phyloP scores from a whole-genome alignment of 35 echinoderm and acorn worm species.

The Strongylocentrotus purpuratus region DNA sequence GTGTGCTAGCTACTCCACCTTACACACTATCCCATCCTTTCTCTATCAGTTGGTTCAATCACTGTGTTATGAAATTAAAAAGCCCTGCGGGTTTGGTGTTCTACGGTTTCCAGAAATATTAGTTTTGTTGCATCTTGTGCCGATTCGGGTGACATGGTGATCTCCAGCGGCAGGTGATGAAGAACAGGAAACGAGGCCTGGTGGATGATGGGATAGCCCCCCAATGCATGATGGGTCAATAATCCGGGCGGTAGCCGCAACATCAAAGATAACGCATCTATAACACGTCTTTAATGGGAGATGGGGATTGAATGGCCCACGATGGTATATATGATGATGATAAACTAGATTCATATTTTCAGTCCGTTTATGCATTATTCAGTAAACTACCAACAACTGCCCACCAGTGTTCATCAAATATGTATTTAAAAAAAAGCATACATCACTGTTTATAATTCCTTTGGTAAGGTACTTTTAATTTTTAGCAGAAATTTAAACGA shows the following conservation, averaged over 20 bases:
- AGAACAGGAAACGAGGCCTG: background rate
- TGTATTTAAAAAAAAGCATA: too few relatives aligned
- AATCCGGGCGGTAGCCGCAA: background rate
- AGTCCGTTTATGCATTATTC: too few relatives aligned
- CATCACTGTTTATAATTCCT: background rate
- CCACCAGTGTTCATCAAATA: too few relatives aligned
- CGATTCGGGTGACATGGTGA: background rate
- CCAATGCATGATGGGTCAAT: constrained; percentile 45
- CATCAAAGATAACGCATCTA: constrained; percentile 12
- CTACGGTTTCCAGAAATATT: constrained; percentile 49
- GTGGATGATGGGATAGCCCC: background rate
- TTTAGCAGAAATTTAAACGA: background rate
- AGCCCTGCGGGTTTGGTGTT: background rate
- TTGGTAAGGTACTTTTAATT: background rate
- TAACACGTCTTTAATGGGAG: background rate
- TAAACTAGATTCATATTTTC: background rate
- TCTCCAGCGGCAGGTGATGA: constrained; percentile 20
- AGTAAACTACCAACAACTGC: too few relatives aligned
- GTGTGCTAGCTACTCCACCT: background rate
- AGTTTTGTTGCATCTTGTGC: constrained; percentile 33
- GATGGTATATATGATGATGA: background rate
- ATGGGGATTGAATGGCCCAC: background rate
- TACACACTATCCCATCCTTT: background rate
- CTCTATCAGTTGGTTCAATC: background rate
- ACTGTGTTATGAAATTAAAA: constrained; percentile 46